Base-by-base conservation (phyloP, 1,140 invertebrate genomes). In the Ostrea denselamellosa region DNA sequence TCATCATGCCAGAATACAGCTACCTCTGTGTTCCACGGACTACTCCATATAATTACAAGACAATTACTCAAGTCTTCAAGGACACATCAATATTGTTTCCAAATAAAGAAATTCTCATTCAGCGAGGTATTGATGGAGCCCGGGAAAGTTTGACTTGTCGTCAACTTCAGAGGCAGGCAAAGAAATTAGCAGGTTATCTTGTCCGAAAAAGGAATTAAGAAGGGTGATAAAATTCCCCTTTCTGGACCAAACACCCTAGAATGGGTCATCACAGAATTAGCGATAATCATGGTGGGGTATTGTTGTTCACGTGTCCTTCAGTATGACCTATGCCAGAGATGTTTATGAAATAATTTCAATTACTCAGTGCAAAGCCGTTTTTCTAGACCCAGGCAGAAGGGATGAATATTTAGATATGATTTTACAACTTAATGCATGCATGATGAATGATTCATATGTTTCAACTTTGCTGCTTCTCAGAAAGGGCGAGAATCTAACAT, bases 241-340 rank as follows among this genome's bases (percentile, higher is more conserved):
- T 83, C 83, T 10, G 86, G 81, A 19, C 86, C 86, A 25, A 87
- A 87, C 58, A 87, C 86, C 8, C 25, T 87, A n/a, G 86, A 87
- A 51, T 83, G 56, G 81, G 56, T 87, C 5, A 25, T 87, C 8
- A 81, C 77, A n/a, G 82, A 65, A 44, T 12, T 83, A 2, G 86
- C 71, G n/a, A 87, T 87, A n/a, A 34, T 87, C 10, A 8, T 65
- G 28, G 81, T 81, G 14, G 86, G 86, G 65, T 17, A 81, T 83
- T 10, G 81, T 62, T n/a, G 56, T 87, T 56, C 54, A 87, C 53
- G 54, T 83, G 8, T 52, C 86, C 1, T 83, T 87, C 22, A 87
- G 53, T 19, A 54, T 28, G 14, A 84, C 34, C 19, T n/a, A 82
- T 22, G 82, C 82, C 5, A n/a, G 25, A 1, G 82, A 87, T 51